A percentile compares a stretch with the other conserved stretches of the same genome.
Evolutionary conservation across 1,140 invertebrate species (phyloP).

Genomic region (Rhyzopertha dominica): DNA sequence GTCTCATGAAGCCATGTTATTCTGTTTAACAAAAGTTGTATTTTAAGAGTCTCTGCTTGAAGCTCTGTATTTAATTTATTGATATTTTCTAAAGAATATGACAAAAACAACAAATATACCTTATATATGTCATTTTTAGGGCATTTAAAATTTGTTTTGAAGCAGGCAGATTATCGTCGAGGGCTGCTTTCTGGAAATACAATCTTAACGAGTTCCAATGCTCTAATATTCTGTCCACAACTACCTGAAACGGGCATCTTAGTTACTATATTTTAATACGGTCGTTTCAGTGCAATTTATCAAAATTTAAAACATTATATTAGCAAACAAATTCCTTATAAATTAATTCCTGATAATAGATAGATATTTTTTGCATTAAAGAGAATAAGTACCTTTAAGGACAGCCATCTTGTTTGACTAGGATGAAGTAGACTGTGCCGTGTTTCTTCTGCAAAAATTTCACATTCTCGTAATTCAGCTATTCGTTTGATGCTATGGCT

Average conservation of each 20-base stretch:
- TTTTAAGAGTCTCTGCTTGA: slow-evolving; percentile 6
- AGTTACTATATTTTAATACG: too few relatives aligned
- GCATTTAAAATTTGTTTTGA: slow-evolving; percentile 6
- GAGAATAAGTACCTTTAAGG: slow-evolving; percentile 15
- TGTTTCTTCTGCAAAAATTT: slow-evolving; percentile 8
- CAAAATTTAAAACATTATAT: too few relatives aligned
- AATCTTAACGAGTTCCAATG: slow-evolving; percentile 15
- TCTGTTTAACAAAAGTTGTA: slow-evolving; percentile 10
- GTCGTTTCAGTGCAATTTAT: too few relatives aligned
- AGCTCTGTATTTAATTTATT: slow-evolving; percentile 15
- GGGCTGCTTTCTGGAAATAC: slow-evolving; percentile 3
- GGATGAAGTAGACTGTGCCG: slow-evolving; percentile 6
- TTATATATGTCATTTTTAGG: slow-evolving; percentile 18
- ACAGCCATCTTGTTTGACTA: slow-evolving; percentile 10
- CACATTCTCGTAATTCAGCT: slow-evolving; percentile 4
- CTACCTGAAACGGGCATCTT: slow-evolving; percentile 14
- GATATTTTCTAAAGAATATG: slow-evolving; percentile 9
- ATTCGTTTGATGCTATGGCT: slow-evolving; percentile 6
- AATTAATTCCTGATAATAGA: too few relatives aligned
- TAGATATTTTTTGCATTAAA: too few relatives aligned
- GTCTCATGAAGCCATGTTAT: background rate
- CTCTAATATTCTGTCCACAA: slow-evolving; percentile 8
- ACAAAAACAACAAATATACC: slow-evolving; percentile 13
- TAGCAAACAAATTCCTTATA: too few relatives aligned
- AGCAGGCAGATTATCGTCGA: slow-evolving; percentile 3